These are phyloP conservation scores for Cephus spinipes DNA, from an alignment of 2,888 invertebrate genomes.

Conservation along the genomic window DNA sequence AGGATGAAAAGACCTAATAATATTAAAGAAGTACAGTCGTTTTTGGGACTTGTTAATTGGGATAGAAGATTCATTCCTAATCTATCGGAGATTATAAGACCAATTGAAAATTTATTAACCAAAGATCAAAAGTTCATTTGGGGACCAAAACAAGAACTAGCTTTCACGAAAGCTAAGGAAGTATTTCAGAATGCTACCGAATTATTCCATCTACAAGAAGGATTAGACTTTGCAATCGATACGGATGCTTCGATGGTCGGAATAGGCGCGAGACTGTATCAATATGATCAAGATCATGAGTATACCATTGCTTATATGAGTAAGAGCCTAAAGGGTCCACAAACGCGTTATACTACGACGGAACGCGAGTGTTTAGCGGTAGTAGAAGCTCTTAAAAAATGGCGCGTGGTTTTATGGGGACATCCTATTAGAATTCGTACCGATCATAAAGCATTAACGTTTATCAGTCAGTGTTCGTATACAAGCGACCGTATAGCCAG, in stretches of 20 bases:
- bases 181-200: slow-evolving; percentile 16
- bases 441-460: too few relatives aligned
- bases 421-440: too few relatives aligned
- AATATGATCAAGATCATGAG: neutral
- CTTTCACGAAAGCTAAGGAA: slow-evolving; percentile 31
- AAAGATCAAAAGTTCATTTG: slow-evolving; percentile 32
- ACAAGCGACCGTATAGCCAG: too few relatives aligned
- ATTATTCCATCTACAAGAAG: slow-evolving; percentile 18
- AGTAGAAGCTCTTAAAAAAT: too few relatives aligned
- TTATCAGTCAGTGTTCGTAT: too few relatives aligned
- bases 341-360: slow-evolving; percentile 13
- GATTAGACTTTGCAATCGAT: neutral
- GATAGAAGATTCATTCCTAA: slow-evolving; percentile 42
- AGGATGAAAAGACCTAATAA: neutral
- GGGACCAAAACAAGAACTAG: slow-evolving; percentile 22
- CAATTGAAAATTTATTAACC: slow-evolving; percentile 34
- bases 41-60: slow-evolving; percentile 45
- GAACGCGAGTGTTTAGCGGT: slow-evolving; percentile 17
- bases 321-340: slow-evolving; percentile 11
- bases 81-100: slow-evolving; percentile 35
- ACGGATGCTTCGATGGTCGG: slow-evolving; percentile 8
- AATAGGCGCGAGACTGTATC: slow-evolving; percentile 3
- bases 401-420: too few relatives aligned
- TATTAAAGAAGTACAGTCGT: neutral
- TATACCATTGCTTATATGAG: slow-evolving; percentile 16